These are phyloP conservation scores for Rutpela maculata DNA, from an alignment of 2,888 invertebrate species.

Conservation along the genomic window DNA sequence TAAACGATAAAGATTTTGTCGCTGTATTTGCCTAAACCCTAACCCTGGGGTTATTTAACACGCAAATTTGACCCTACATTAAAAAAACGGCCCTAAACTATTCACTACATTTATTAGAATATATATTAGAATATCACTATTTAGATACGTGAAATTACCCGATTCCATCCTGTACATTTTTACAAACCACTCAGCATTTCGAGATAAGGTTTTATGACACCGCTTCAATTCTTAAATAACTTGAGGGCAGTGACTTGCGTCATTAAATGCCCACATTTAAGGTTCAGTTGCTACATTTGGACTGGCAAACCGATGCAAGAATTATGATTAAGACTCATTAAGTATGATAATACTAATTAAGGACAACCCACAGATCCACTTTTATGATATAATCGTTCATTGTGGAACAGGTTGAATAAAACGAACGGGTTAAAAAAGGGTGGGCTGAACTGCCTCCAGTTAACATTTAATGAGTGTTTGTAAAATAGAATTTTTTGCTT, in stretches of 20 bases:
- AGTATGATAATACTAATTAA: neutral
- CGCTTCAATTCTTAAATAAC: neutral
- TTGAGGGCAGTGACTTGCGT: slow-evolving; percentile 13
- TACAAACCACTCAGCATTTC: neutral
- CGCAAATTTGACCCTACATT: no score
- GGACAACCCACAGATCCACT: slow-evolving; percentile 5
- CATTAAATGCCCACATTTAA: slow-evolving; percentile 14
- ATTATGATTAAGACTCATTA: slow-evolving; percentile 10
- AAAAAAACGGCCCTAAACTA: no score
- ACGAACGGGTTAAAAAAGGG: neutral
- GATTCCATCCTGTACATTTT: neutral
- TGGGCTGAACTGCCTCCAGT: neutral
- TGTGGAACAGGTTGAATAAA: neutral
- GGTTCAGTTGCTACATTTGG: slow-evolving; percentile 10
- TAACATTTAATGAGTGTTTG: neutral
- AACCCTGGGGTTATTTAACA: no score
- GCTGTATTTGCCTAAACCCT: no score
- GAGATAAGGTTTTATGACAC: neutral
- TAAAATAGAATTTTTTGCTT: neutral
- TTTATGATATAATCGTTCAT: neutral
- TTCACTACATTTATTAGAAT: no score
- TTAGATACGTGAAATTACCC: neutral
- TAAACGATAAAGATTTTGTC: no score
- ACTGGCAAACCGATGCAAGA: slow-evolving; percentile 3
- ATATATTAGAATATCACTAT: no score